phyloP scores from a whole-genome alignment of 2,113 vertebrate genomes.

The Tautogolabrus adspersus region DNA sequence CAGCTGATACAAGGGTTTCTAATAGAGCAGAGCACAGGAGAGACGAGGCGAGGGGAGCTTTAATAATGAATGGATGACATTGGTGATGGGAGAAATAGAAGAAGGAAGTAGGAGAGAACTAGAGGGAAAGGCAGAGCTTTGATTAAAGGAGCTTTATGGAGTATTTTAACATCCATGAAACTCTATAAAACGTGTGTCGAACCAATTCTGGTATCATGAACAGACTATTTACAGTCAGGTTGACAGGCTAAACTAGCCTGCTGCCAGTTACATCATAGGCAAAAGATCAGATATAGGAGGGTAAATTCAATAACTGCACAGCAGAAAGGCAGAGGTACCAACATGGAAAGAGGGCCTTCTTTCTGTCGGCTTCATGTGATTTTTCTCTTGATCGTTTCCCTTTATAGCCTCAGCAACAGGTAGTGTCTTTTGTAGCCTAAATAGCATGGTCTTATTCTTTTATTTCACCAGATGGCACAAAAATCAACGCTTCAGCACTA shows the following conservation, averaged over 20 bases:
- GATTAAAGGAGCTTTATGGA: slow-evolving; percentile 58
- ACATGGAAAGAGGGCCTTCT: no score
- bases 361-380: no score
- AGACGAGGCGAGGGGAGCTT: slow-evolving; percentile 86
- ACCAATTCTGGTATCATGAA: slow-evolving; percentile 14
- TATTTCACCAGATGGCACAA: not conserved
- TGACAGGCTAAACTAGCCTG: not conserved
- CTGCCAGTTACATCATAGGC: not conserved
- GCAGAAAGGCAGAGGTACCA: no score
- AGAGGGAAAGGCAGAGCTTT: slow-evolving; percentile 41
- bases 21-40: slow-evolving; percentile 90
- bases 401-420: not conserved
- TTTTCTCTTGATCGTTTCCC: no score
- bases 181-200: slow-evolving; percentile 8
- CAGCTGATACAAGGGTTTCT: slow-evolving; percentile 91
- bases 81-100: slow-evolving; percentile 61
- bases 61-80: slow-evolving; percentile 89
- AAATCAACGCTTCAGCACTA: not conserved
- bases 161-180: slow-evolving; percentile 55
- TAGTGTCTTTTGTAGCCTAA: not conserved
- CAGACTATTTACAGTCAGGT: not conserved
- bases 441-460: no score
- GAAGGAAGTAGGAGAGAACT: slow-evolving; percentile 37
- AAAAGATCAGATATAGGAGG: not conserved
- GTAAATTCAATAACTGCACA: not conserved